These are phyloP conservation scores for Lasioglossum figueresi DNA, from an alignment of 2,888 invertebrate species.

Conservation along the genomic window DNA sequence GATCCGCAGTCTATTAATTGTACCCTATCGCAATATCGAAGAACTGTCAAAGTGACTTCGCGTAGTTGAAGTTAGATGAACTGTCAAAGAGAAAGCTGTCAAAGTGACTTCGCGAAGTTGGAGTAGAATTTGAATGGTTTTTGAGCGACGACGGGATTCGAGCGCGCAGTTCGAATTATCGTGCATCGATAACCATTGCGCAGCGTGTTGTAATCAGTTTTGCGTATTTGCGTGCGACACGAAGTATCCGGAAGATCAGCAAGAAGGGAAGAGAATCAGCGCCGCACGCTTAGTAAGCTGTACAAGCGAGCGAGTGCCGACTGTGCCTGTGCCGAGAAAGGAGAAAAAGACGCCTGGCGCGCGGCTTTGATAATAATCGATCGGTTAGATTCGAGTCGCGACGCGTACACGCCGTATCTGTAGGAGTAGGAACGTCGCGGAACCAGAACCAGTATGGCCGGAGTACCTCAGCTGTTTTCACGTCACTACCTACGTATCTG, in stretches of 20 bases:
- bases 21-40: not conserved
- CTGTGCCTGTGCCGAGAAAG: conserved; percentile 29
- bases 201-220: not conserved
- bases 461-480: conserved; percentile 80
- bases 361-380: conserved; percentile 54
- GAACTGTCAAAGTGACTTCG: not conserved
- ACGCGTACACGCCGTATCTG: conserved; percentile 55
- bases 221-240: conserved; percentile 17
- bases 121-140: conserved; percentile 15
- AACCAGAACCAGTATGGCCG: conserved; percentile 78
- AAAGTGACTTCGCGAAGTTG: not conserved
- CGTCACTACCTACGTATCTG: conserved; percentile 75
- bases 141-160: not conserved
- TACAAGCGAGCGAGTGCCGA: conserved; percentile 22
- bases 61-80: not conserved
- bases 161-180: conserved; percentile 35
- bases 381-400: conserved; percentile 43
- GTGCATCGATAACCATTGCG: conserved; percentile 32
- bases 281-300: conserved; percentile 35
- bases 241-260: not conserved
- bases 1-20: too few species aligned
- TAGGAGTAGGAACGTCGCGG: conserved; percentile 70
- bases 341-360: conserved; percentile 34
- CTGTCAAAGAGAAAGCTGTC: not conserved
- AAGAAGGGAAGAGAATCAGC: conserved; percentile 20